Evolutionary conservation across 2,888 invertebrate species (phyloP).

Genomic region (Horisme vitalbata): DNA sequence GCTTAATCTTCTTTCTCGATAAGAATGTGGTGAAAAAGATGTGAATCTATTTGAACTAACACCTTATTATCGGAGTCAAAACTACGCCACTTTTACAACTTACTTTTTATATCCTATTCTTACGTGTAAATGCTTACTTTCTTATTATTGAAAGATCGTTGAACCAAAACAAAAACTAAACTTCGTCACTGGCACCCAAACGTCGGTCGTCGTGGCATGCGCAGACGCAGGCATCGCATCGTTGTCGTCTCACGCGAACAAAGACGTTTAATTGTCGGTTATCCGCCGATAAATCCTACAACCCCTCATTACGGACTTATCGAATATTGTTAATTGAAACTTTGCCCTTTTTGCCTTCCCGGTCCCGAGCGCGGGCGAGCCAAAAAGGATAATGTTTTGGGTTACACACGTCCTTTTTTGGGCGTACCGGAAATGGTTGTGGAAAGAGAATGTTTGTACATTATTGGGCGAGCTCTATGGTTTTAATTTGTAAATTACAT

Average conservation of each 20-base stretch:
- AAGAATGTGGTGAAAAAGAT: too few species aligned
- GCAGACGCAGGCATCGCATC: slow-evolving; percentile 39
- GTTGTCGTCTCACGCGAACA: slow-evolving; percentile 51
- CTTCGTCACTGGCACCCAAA: slow-evolving; percentile 4
- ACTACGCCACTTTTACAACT: too few species aligned
- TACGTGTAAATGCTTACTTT: too few species aligned
- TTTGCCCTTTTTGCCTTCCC: slow-evolving; percentile 53
- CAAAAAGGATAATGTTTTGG: slow-evolving; percentile 10
- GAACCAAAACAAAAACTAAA: slow-evolving; percentile 9
- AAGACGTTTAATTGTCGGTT: slow-evolving; percentile 79
- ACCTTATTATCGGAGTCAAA: too few species aligned
- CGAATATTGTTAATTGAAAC: slow-evolving; percentile 79
- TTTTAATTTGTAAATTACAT: too few species aligned
- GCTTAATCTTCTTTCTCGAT: too few species aligned
- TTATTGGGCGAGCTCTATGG: too few species aligned
- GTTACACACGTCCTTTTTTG: neutral
- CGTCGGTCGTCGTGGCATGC: slow-evolving; percentile 36
- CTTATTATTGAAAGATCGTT: neutral
- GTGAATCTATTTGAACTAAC: too few species aligned
- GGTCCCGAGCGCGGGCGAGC: slow-evolving; percentile 1
- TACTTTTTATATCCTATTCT: too few species aligned
- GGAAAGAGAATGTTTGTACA: too few species aligned
- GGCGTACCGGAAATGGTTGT: slow-evolving; percentile 15
- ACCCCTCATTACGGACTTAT: slow-evolving; percentile 75
- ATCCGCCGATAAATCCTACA: slow-evolving; percentile 72